These are phyloP conservation scores for Mungos mungo DNA, from an alignment of 2,113 vertebrate species.

Conservation along the genomic window DNA sequence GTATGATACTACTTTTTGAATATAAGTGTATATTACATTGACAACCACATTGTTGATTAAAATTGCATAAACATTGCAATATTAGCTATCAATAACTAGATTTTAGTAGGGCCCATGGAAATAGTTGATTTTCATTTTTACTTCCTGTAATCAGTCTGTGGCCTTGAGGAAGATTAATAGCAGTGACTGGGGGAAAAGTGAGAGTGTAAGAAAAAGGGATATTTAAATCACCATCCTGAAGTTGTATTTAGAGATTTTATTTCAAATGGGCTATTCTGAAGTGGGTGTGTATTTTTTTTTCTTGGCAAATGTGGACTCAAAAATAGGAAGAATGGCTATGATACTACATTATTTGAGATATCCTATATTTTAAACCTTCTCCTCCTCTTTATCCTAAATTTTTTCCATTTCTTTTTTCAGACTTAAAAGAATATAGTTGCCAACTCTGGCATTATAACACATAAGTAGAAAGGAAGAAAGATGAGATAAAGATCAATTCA, in stretches of 20 bases:
- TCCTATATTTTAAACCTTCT: not conserved
- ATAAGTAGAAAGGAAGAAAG: slow-evolving; percentile 9
- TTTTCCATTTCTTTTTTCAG: slow-evolving; percentile 30
- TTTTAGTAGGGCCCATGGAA: not conserved
- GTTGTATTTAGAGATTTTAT: slow-evolving; percentile 13
- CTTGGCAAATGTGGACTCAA: not conserved
- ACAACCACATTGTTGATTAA: not conserved
- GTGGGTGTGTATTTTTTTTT: not conserved
- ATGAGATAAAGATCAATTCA: not conserved
- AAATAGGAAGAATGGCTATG: slow-evolving; percentile 1
- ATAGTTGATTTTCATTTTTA: slow-evolving; percentile 41
- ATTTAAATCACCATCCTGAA: slow-evolving; percentile 8
- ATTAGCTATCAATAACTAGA: not conserved
- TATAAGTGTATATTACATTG: not conserved
- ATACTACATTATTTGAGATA: not conserved
- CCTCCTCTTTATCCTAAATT: slow-evolving; percentile 22
- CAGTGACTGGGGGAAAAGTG: not conserved
- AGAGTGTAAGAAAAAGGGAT: not conserved
- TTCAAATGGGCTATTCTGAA: slow-evolving; percentile 18
- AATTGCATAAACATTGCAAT: not conserved
- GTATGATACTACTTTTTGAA: not conserved
- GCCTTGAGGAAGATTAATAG: not conserved
- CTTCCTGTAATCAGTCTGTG: slow-evolving; percentile 6
- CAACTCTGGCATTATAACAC: not conserved
- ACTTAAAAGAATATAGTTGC: slow-evolving; percentile 7